phyloP scores from a whole-genome alignment of 2,113 vertebrate species.

The Brachypteracias leptosomus region DNA sequence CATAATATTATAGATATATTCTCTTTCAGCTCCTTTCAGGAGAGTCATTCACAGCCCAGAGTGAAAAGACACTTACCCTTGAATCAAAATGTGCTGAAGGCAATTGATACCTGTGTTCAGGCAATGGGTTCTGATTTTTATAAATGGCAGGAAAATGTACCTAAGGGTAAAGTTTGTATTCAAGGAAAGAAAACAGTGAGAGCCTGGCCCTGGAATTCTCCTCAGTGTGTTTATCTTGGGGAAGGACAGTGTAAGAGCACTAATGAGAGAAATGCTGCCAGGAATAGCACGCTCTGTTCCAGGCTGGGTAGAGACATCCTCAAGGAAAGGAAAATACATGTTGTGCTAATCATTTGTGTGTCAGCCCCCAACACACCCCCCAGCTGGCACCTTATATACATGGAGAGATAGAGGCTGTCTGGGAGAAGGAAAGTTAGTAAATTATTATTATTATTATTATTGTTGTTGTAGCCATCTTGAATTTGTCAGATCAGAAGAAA shows the following conservation, averaged over 20 bases:
- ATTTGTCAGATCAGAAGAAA: not conserved
- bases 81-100: not conserved
- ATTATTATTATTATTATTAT: not conserved
- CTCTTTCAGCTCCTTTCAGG: not conserved
- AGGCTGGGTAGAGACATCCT: not conserved
- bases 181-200: not conserved
- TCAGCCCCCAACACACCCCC: not conserved
- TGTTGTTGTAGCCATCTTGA: not conserved
- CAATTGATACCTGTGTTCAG: not conserved
- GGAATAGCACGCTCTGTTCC: constrained; percentile 31
- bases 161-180: not conserved
- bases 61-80: not conserved
- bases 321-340: not conserved
- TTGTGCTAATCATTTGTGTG: not conserved
- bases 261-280: constrained; percentile 26
- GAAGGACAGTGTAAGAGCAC: not conserved
- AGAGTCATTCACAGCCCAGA: not conserved
- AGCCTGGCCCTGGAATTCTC: not conserved
- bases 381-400: not conserved
- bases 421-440: not conserved
- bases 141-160: not conserved
- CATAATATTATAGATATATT: not conserved
- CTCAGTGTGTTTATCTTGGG: not conserved
- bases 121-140: not conserved
- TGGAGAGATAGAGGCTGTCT: not conserved